phyloP scores from a whole-genome alignment of 2,113 vertebrate genomes.

The Pangasianodon hypophthalmus region DNA sequence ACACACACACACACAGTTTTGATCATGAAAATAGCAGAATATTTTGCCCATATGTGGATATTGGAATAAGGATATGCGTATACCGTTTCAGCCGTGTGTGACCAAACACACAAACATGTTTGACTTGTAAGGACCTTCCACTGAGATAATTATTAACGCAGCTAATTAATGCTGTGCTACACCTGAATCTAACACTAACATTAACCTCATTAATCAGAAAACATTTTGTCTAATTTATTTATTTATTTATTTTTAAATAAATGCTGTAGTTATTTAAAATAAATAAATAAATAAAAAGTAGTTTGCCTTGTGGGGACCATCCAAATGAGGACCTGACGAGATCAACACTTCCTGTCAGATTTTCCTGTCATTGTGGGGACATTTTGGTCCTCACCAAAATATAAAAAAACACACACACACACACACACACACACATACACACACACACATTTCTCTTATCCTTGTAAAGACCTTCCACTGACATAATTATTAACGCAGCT shows the following conservation, averaged over 20 bases:
- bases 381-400: neutral
- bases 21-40: neutral
- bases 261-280: neutral
- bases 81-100: neutral
- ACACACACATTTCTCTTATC: neutral
- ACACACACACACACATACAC: neutral
- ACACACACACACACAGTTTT: neutral
- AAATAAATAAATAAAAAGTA: neutral
- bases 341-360: neutral
- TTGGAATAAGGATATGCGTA: neutral
- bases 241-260: neutral
- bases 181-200: neutral
- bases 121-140: neutral
- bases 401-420: neutral
- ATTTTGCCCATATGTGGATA: slow-evolving; percentile 6
- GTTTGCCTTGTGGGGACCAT: neutral
- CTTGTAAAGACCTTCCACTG: neutral
- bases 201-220: neutral
- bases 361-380: neutral
- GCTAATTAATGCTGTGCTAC: neutral
- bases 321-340: neutral
- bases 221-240: neutral
- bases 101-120: neutral
- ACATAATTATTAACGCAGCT: neutral
- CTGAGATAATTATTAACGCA: neutral